Percentiles rank a stretch among this genome's conserved stretches.
These are phyloP conservation scores for Ophthalmolycus amberensis DNA, from an alignment of 2,113 vertebrate genomes.

Conservation along the genomic window DNA sequence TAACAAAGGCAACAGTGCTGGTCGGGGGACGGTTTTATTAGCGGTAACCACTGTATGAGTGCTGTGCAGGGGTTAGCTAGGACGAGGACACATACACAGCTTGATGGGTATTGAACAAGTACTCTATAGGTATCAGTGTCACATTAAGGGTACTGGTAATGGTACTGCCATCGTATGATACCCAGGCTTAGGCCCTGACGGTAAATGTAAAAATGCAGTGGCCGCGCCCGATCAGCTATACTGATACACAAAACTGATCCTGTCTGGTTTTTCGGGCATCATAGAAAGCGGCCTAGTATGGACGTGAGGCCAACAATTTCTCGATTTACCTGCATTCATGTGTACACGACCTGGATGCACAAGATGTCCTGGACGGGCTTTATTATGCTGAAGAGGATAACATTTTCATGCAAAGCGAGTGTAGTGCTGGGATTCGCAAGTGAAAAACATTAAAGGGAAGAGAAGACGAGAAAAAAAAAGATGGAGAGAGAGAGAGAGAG, in stretches of 20 bases:
- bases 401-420: neutral
- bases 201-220: neutral
- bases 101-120: neutral
- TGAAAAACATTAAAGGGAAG: conserved; percentile 47
- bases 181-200: neutral
- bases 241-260: neutral
- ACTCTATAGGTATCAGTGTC: neutral
- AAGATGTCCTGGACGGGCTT: neutral
- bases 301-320: neutral
- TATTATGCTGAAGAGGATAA: neutral
- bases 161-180: too few species aligned
- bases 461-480: conserved; percentile 42
- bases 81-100: too few species aligned
- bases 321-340: neutral
- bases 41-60: too few species aligned
- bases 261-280: neutral
- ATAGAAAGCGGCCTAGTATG: neutral
- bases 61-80: too few species aligned
- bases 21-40: too few species aligned
- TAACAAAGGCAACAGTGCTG: too few species aligned
- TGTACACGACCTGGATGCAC: neutral
- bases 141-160: too few species aligned
- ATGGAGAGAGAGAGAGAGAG: conserved; percentile 48
- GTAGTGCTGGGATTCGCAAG: conserved; percentile 4
- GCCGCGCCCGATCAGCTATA: neutral